phyloP scores from a whole-genome alignment of 2,888 invertebrate species.

The Volucella zonaria region DNA sequence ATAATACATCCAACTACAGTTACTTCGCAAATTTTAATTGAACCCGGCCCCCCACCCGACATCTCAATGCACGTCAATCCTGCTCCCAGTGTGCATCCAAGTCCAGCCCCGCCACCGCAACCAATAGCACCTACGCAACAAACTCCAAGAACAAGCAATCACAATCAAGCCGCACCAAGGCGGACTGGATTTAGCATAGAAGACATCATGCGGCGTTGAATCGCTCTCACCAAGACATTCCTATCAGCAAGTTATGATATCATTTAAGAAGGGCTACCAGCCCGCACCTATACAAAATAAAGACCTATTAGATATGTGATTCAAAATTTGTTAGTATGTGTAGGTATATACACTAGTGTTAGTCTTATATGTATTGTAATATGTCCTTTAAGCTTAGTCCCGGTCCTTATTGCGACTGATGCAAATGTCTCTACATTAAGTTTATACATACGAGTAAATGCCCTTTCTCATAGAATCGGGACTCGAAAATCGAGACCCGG shows the following conservation, averaged over 20 bases:
- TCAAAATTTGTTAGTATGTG: conserved; percentile 63
- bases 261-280: conserved; percentile 48
- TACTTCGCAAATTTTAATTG: conserved; percentile 64
- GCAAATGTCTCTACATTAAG: conserved; percentile 22
- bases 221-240: conserved; percentile 13
- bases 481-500: no score
- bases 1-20: conserved; percentile 67
- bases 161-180: conserved; percentile 81
- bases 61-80: conserved; percentile 43
- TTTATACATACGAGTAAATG: conserved; percentile 17
- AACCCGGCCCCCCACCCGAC: conserved; percentile 69
- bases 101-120: conserved; percentile 63
- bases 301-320: conserved; percentile 70
- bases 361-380: no score
- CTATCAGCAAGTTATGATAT: conserved; percentile 38
- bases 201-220: conserved; percentile 93
- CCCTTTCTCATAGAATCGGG: background rate
- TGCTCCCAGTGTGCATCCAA: conserved; percentile 51
- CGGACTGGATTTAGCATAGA: conserved; percentile 95
- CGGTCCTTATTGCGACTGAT: conserved; percentile 21
- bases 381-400: conserved; percentile 41
- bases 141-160: conserved; percentile 68
- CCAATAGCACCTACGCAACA: conserved; percentile 68
- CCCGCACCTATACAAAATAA: conserved; percentile 43
- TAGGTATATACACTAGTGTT: no score